phyloP scores from a whole-genome alignment of 2,797 vertebrate species.

The Melanotaenia nigrans region DNA sequence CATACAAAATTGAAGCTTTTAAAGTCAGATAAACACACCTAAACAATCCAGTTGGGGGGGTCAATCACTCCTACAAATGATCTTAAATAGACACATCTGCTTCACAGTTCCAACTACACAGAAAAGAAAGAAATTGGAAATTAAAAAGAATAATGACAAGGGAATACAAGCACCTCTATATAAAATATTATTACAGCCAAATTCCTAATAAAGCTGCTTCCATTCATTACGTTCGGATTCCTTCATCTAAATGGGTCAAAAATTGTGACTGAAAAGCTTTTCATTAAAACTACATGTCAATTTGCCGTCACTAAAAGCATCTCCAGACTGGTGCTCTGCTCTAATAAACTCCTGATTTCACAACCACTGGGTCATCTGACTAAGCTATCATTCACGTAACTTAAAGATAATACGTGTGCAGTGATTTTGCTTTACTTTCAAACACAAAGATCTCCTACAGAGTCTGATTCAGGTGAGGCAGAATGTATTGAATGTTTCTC shows the following conservation, averaged over 20 bases:
- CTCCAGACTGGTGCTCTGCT: neutral
- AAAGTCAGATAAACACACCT: too few relatives aligned
- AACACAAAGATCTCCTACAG: neutral
- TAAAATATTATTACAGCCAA: too few relatives aligned
- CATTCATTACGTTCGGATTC: too few relatives aligned
- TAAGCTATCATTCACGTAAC: neutral
- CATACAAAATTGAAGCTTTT: too few relatives aligned
- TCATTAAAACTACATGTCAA: neutral
- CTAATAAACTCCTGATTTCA: neutral
- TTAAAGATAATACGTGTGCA: neutral
- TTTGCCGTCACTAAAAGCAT: neutral
- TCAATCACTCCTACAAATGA: too few relatives aligned
- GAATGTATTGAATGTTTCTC: neutral
- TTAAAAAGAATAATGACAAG: too few relatives aligned
- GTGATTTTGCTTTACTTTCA: neutral
- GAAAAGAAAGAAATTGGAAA: too few relatives aligned
- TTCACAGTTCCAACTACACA: too few relatives aligned
- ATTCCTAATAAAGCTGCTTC: too few relatives aligned
- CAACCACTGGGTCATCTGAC: neutral
- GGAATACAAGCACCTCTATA: too few relatives aligned
- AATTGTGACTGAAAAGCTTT: neutral
- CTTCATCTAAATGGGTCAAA: neutral
- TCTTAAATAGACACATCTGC: too few relatives aligned
- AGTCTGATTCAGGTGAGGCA: neutral
- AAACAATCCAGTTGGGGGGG: too few relatives aligned